A percentile compares a stretch with the other conserved stretches of the same genome.
Conservation (phyloP, 2,888 invertebrate genomes). For the Habroteleia sp. region DNA sequence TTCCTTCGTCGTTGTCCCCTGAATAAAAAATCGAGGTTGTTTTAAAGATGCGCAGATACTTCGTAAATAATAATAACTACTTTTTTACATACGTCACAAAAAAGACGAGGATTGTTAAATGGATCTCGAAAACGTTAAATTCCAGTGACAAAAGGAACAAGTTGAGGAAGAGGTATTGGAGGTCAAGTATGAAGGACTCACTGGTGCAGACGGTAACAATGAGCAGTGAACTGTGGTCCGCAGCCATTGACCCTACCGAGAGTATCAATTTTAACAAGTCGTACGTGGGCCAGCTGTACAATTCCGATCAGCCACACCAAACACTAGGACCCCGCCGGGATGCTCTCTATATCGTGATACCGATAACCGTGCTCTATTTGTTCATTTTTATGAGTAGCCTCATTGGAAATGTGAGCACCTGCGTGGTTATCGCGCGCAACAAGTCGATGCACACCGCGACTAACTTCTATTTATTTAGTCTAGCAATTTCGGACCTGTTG, state of each 20-base stretch:
- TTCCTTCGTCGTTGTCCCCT: too few relatives aligned
- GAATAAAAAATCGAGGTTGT: too few relatives aligned
- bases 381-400: conserved; percentile 84
- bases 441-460: conserved; percentile 86
- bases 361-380: conserved; percentile 83
- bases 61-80: too few relatives aligned
- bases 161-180: neutral
- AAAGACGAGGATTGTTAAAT: conserved; percentile 6
- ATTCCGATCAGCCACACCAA: conserved; percentile 26
- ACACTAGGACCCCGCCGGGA: conserved; percentile 74
- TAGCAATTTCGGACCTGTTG: conserved; percentile 85
- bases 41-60: too few relatives aligned
- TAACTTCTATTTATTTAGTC: conserved; percentile 85
- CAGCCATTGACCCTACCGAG: conserved; percentile 35
- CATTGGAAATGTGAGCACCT: conserved; percentile 85
- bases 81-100: too few relatives aligned
- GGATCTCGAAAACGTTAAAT: conserved; percentile 19
- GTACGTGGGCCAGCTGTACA: conserved; percentile 9
- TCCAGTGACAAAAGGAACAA: conserved; percentile 19
- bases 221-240: conserved; percentile 25
- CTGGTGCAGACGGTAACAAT: conserved; percentile 14
- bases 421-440: conserved; percentile 84
- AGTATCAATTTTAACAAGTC: conserved; percentile 21
- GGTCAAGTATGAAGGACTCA: conserved; percentile 4
- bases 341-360: conserved; percentile 80